A percentile compares a stretch with the other conserved stretches of the same genome.
phyloP scores from a whole-genome alignment of 2,113 vertebrate species.

The Oryzias woworae region DNA sequence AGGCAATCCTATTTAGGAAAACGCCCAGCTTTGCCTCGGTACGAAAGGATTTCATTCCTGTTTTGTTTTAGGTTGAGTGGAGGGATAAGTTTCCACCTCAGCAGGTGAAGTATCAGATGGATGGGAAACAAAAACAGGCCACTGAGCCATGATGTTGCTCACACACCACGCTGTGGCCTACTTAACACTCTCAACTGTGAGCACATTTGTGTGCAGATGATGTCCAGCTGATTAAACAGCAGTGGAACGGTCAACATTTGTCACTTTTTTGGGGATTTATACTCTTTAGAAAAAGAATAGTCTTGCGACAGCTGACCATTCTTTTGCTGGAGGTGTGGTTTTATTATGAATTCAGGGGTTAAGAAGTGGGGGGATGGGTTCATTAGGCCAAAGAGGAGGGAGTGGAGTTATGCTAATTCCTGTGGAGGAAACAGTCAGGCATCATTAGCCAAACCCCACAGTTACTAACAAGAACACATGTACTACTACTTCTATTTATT shows the following conservation, averaged over 20 bases:
- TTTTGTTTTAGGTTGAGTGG: slow-evolving; percentile 13
- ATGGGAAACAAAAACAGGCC: slow-evolving; percentile 67
- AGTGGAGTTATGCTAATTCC: slow-evolving; percentile 37
- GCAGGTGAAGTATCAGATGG: slow-evolving; percentile 66
- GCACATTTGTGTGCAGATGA: slow-evolving; percentile 43
- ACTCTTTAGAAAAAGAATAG: no score
- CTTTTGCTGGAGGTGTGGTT: slow-evolving; percentile 5
- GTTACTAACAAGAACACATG: slow-evolving; percentile 13
- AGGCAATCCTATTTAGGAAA: slow-evolving; percentile 30
- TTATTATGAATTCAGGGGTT: slow-evolving; percentile 24
- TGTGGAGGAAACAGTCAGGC: slow-evolving; percentile 43
- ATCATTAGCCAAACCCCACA: slow-evolving; percentile 32
- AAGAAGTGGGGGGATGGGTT: slow-evolving; percentile 49
- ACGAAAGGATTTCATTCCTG: slow-evolving; percentile 38
- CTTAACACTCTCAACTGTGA: slow-evolving; percentile 60
- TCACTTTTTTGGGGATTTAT: no score
- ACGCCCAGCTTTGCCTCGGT: slow-evolving; percentile 28
- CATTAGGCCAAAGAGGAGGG: slow-evolving; percentile 9
- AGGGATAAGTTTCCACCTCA: slow-evolving; percentile 63
- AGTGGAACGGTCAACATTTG: no score
- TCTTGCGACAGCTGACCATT: no score
- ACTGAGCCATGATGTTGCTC: slow-evolving; percentile 57
- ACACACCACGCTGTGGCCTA: slow-evolving; percentile 69
- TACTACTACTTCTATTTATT: no score
- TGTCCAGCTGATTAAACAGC: slow-evolving; percentile 23